phyloP scores from a whole-genome alignment of 2,888 invertebrate species.

The Leptodirus hochenwartii region DNA sequence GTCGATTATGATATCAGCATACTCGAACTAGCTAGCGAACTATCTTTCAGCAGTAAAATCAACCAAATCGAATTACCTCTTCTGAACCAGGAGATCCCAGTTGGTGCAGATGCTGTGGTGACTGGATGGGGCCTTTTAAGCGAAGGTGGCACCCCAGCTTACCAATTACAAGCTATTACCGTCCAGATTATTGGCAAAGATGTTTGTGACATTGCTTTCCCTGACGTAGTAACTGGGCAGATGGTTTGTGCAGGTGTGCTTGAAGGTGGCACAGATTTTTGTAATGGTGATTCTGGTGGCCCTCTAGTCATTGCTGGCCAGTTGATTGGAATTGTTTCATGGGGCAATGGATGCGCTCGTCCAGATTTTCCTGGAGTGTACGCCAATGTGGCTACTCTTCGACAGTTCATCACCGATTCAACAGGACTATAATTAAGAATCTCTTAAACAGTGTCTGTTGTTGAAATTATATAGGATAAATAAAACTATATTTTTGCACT shows the following conservation, averaged over 20 bases:
- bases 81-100: constrained; percentile 6
- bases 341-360: constrained; percentile 10
- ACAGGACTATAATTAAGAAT: constrained; percentile 5
- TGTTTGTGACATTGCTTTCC: constrained; percentile 15
- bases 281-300: constrained; percentile 13
- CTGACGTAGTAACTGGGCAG: constrained; percentile 12
- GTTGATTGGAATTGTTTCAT: constrained; percentile 12
- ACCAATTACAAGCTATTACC: constrained; percentile 17
- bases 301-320: constrained; percentile 10
- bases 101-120: constrained; percentile 7
- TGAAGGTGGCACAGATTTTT: constrained; percentile 16
- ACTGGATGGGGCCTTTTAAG: constrained; percentile 10
- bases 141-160: constrained; percentile 5
- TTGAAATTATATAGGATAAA: too few relatives aligned
- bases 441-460: too few relatives aligned
- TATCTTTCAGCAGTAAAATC: constrained; percentile 7
- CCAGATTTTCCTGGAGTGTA: constrained; percentile 10
- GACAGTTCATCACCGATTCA: constrained; percentile 9
- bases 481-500: too few relatives aligned
- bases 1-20: constrained; percentile 21
- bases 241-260: constrained; percentile 16
- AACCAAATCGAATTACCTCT: constrained; percentile 7
- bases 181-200: constrained; percentile 16
- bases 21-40: constrained; percentile 15
- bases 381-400: constrained; percentile 10